A percentile compares a stretch with the other conserved stretches of the same genome.
Evolutionary conservation across 1,140 invertebrate genomes (phyloP).

Genomic region (Bombus difficillimus): DNA sequence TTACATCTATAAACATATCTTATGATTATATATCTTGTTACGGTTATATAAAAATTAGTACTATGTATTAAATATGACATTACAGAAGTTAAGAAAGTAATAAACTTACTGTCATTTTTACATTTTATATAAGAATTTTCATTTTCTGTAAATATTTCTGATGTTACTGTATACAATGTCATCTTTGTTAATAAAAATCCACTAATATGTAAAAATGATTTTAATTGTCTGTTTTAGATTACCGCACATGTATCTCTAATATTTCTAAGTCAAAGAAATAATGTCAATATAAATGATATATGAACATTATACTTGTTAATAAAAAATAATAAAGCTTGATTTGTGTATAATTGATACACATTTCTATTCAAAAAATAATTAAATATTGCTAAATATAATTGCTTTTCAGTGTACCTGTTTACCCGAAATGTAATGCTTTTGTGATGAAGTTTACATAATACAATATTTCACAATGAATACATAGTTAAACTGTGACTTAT

Average conservation of each 20-base stretch:
- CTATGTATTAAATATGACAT: slow-evolving; percentile 28
- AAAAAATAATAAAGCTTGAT: not conserved
- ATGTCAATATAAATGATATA: not conserved
- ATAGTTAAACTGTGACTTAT: slow-evolving; percentile 8
- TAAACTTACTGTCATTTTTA: slow-evolving; percentile 59
- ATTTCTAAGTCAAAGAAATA: not conserved
- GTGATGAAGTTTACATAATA: not conserved
- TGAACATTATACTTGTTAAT: not conserved
- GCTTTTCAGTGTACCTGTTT: not conserved
- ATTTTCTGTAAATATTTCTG: slow-evolving; percentile 85
- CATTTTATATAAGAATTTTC: slow-evolving; percentile 68
- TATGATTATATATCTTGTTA: not conserved
- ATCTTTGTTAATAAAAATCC: slow-evolving; percentile 44
- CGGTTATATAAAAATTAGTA: slow-evolving; percentile 38
- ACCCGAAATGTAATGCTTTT: not conserved
- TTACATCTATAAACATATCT: slow-evolving; percentile 77
- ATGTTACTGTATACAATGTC: slow-evolving; percentile 81
- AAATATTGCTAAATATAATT: not conserved
- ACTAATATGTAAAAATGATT: not conserved
- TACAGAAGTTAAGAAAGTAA: slow-evolving; percentile 7
- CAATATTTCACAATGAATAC: not conserved
- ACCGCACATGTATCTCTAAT: too few relatives aligned
- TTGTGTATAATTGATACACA: not conserved
- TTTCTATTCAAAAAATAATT: not conserved
- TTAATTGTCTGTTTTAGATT: not conserved